These are phyloP conservation scores for Scolopax mira DNA, from an alignment of 2,113 vertebrate species.

Conservation along the genomic window DNA sequence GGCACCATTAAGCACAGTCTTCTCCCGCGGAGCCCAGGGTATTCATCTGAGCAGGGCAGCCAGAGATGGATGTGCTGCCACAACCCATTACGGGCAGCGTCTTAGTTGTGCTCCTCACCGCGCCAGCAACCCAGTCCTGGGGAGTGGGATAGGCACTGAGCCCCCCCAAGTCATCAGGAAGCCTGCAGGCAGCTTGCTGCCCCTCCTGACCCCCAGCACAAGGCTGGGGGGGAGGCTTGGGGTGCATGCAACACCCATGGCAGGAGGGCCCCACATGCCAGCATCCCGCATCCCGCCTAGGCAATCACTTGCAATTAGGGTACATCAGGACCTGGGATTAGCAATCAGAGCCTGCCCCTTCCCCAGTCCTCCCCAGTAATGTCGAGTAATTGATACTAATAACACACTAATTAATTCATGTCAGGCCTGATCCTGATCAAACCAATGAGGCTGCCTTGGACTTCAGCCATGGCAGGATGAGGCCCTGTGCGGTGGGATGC, in stretches of 20 bases:
- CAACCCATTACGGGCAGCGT: not conserved
- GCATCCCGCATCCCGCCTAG: not conserved
- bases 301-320: constrained; percentile 32
- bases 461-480: not conserved
- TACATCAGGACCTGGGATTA: constrained; percentile 24
- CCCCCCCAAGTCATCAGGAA: not conserved
- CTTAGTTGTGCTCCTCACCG: not conserved
- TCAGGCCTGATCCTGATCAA: constrained; percentile 33
- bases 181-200: not conserved
- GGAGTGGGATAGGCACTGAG: not conserved
- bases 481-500: rapidly evolving
- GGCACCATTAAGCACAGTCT: constrained; percentile 2
- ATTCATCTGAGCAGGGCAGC: not conserved
- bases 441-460: not conserved
- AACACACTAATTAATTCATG: constrained; percentile 46
- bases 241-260: too few species aligned
- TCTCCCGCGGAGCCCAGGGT: not conserved
- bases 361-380: constrained; percentile 37
- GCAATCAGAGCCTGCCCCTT: constrained; percentile 46
- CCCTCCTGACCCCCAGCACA: not conserved
- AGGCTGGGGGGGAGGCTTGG: too few species aligned
- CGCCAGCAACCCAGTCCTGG: not conserved
- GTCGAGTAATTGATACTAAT: constrained; percentile 56
- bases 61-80: not conserved
- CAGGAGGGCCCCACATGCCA: not conserved